phyloP scores from a whole-genome alignment of 2,797 vertebrate genomes.

The Cirrhinus molitorella region DNA sequence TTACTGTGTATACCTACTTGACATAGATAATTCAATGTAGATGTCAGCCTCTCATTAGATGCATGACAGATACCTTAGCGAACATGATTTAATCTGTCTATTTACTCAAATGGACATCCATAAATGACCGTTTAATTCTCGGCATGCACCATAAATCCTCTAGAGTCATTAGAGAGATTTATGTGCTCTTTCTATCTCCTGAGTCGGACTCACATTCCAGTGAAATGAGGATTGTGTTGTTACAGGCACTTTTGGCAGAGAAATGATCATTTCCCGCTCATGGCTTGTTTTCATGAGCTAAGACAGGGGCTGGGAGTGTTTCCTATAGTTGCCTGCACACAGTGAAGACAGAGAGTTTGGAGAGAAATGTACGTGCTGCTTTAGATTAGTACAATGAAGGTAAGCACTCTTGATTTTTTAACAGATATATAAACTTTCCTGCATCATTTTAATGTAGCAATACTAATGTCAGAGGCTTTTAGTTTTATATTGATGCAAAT shows the following conservation, averaged over 20 bases:
- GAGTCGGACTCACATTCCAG: constrained; percentile 18
- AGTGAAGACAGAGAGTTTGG: background rate
- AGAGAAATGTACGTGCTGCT: background rate
- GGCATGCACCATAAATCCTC: background rate
- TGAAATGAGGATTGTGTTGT: constrained; percentile 34
- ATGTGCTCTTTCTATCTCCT: background rate
- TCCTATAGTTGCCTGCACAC: background rate
- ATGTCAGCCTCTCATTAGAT: background rate
- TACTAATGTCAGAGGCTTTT: background rate
- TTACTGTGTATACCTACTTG: constrained; percentile 11
- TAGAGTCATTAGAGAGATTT: constrained; percentile 15
- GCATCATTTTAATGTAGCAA: background rate
- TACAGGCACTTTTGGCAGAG: constrained; percentile 30
- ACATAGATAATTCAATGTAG: background rate
- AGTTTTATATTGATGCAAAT: background rate
- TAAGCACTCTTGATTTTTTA: constrained; percentile 15
- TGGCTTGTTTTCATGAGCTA: background rate
- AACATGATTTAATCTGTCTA: background rate
- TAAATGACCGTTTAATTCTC: constrained; percentile 1
- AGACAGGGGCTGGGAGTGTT: background rate
- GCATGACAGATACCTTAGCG: background rate
- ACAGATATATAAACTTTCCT: background rate
- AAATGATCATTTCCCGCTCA: constrained; percentile 13
- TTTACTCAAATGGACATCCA: background rate
- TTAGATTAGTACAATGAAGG: constrained; percentile 32